Conservation (phyloP, 1,140 invertebrate genomes). For the Zaprionus nigranus region DNA sequence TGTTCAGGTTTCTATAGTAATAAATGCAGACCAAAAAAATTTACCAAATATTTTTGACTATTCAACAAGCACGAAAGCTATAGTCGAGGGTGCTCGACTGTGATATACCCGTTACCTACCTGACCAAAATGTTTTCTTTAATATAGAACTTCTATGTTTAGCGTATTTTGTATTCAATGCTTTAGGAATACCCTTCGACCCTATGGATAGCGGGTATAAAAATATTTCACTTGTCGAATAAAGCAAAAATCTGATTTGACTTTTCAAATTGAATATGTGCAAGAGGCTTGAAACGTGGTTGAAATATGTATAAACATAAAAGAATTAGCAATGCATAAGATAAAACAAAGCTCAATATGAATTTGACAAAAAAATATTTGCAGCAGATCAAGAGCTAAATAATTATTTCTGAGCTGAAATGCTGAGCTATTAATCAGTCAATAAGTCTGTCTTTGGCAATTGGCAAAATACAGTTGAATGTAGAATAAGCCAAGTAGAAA, state of each 20-base stretch:
- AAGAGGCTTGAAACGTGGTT: neutral
- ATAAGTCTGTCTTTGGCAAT: neutral
- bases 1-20: no score
- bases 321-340: neutral
- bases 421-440: neutral
- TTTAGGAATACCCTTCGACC: no score
- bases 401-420: neutral
- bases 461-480: conserved; percentile 1
- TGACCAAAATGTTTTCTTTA: no score
- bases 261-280: conserved; percentile 3
- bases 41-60: no score
- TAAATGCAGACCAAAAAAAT: no score
- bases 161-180: no score
- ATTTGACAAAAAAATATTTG: neutral
- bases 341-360: neutral
- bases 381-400: neutral
- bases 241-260: conserved; percentile 37
- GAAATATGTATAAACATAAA: neutral
- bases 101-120: no score
- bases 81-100: no score
- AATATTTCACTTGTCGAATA: neutral
- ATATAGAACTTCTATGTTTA: no score
- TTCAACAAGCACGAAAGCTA: no score
- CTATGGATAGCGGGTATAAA: neutral
- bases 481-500: conserved; percentile 25